Percentiles rank a stretch among this genome's conserved stretches.
phyloP scores from a whole-genome alignment of 2,113 vertebrate species.

The Megaceryle maxima region DNA sequence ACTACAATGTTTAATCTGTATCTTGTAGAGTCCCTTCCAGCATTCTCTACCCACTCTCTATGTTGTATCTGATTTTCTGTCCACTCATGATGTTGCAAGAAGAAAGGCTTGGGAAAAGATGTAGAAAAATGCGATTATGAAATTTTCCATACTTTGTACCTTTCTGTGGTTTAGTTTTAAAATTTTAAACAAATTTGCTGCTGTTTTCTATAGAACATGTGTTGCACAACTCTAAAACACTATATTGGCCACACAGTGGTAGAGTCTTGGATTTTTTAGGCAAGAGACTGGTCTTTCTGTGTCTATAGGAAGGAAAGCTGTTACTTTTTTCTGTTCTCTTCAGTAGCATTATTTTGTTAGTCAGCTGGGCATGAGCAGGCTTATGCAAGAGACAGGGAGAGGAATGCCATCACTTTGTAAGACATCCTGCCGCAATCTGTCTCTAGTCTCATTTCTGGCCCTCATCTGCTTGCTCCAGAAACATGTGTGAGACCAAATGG shows the following conservation, averaged over 20 bases:
- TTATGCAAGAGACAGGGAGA: background rate
- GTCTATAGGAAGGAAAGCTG: background rate
- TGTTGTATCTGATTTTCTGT: background rate
- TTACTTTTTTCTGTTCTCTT: background rate
- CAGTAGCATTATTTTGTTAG: background rate
- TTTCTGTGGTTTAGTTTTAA: background rate
- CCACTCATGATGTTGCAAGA: background rate
- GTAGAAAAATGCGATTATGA: background rate
- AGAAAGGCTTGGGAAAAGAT: background rate
- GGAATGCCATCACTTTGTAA: background rate
- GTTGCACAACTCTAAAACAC: background rate
- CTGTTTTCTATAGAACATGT: background rate
- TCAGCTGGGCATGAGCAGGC: background rate
- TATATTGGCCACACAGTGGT: background rate
- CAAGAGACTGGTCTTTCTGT: background rate
- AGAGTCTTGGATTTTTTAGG: background rate
- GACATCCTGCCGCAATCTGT: background rate
- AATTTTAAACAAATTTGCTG: background rate
- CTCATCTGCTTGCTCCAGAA: background rate
- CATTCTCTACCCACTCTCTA: too few relatives aligned
- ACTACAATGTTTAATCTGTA: background rate
- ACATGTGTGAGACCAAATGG: background rate
- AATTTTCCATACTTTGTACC: background rate
- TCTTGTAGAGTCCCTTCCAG: background rate
- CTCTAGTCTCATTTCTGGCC: background rate